Base-by-base conservation (phyloP, 2,113 vertebrate species). In the Gnathonemus longibarbis region DNA sequence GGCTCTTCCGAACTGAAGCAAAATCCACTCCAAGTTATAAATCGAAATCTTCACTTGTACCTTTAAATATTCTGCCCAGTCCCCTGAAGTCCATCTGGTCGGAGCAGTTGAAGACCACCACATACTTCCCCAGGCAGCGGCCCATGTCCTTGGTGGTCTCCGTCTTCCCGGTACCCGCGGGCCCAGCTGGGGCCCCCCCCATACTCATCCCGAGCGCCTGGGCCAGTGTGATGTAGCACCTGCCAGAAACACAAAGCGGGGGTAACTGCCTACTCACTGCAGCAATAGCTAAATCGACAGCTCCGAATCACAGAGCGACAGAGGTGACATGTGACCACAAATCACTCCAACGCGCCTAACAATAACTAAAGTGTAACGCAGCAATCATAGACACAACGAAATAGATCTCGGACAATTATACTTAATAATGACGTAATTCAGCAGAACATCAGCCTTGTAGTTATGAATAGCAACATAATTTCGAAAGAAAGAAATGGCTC, bases 1-100 rank as follows among this genome's bases (percentile, higher is more conserved):
- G 39, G 80, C 80, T 45, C 21, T 84, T 84, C 45, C 8, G 2
- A n/a, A n/a, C 35, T 21, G 77, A 19, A 83, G 45, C 35, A 66
- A 66, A 31, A 70, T 70, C 62, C 62, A 84, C 39, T 24, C 7
- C 39, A 13, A n/a, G 42, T 45, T 84, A 42, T 13, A 11, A 11
- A 24, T 84, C 0, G 15, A 48, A 84, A 45, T 21, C 27, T 42
- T n/a, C 27, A 21, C 58, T 92, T 90, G 53, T 84, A 95, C 98
- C 98, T 98, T 99, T 99, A 93, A 98, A 98, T 91, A 99, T 99
- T 92, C 98, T 96, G 52, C 98, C 98, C 89, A 99, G 95, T 21
- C 98, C 98, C 95, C 98, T 95, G 93, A 99, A 99, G 94, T 99
- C 98, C 98, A 99, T 99, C 93, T 99, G 98, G 89, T 99, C 98